Evolutionary conservation across 2,797 vertebrate genomes (phyloP), one percentile per base, ranked within the genome.

Genomic region (Micropoecilia bifurca): DNA sequence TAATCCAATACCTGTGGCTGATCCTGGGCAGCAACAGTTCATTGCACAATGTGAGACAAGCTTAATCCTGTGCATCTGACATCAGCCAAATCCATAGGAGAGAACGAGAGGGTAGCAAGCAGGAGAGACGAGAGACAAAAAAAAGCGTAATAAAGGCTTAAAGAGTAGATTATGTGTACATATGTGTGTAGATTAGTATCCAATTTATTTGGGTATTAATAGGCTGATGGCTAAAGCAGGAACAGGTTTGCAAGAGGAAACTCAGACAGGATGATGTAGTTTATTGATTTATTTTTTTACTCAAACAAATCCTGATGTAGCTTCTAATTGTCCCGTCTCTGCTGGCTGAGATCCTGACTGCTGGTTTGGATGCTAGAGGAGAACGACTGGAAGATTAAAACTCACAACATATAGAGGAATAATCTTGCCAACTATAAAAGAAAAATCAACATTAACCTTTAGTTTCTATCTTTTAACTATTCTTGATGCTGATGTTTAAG

Each of bases 61-160:
- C 68, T 25, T 92, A 93, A 93, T 94, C 89, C 83, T 39, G 69
- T 77, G n/a, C 41, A 69, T 43, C n/a, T 45, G 41, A 85, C 86
- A 74, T 80, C 63, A 50, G 78, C 82, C 59, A 55, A 83, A 84
- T 74, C 76, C 72, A 7, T 28, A 69, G 12, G 63, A 68, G 45
- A 43, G 14, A 73, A 61, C 71, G 76, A 9, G 71, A 18, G 22
- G 43, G 28, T 18, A 59, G 39, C 73, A 18, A 73, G 53, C 48
- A 55, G 46, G 69, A 71, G 22, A 55, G 55, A 74, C 18, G 12
- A 41, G 30, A 50, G 6, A 50, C 16, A 7, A 28, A 6, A 28
- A 41, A 22, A 0, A 71, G 61, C 22, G 9, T 22, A 25, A 68
- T 41, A 41, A 68, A 39, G 63, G 63, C 39, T 68, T 68, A 68